phyloP scores from a whole-genome alignment of 2,888 invertebrate genomes.

The Rotaria macrura region DNA sequence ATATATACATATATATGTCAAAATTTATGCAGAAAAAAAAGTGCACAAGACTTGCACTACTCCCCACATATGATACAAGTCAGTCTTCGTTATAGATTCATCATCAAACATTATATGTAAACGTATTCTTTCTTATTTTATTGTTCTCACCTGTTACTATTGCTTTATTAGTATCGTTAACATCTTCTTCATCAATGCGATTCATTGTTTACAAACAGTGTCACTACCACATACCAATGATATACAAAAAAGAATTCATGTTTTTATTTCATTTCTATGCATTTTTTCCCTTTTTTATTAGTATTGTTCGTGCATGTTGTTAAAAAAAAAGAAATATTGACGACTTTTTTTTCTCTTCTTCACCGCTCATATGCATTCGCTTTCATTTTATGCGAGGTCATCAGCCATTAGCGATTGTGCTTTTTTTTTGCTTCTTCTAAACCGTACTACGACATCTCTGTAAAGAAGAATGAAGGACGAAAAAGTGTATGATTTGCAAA shows the following conservation, averaged over 20 bases:
- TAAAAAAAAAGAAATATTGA: background rate
- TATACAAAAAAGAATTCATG: background rate
- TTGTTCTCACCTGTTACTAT: background rate
- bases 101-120: background rate
- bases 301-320: background rate
- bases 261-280: background rate
- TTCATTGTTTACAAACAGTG: background rate
- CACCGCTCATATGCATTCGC: background rate
- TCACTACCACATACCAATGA: background rate
- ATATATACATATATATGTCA: too few relatives aligned
- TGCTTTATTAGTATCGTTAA: background rate
- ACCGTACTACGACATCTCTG: background rate
- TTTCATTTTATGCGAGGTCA: background rate
- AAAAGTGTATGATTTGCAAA: background rate
- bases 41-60: too few relatives aligned
- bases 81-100: background rate
- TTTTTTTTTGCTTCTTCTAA: background rate
- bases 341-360: background rate
- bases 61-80: background rate
- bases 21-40: too few relatives aligned
- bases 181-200: background rate
- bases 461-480: background rate
- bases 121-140: background rate
- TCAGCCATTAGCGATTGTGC: background rate
- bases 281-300: background rate